Percentiles rank a stretch among this genome's conserved stretches.
Conservation (phyloP, 2,113 vertebrate genomes). For the Rhodinocichla rosea region DNA sequence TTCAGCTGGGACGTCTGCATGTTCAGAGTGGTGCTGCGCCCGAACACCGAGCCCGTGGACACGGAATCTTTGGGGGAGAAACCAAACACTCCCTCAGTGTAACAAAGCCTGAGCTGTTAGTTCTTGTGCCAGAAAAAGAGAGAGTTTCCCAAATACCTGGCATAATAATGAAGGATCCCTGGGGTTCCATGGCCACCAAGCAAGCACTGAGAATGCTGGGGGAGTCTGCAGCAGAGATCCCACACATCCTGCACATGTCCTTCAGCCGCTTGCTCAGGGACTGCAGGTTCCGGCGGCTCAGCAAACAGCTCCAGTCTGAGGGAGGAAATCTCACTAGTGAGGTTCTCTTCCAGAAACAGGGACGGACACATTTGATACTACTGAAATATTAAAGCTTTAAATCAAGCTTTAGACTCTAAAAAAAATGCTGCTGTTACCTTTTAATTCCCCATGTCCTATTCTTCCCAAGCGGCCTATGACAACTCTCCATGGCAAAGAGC, state of each 20-base stretch:
- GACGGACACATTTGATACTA: neutral
- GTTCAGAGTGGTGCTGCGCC: slow-evolving; percentile 95
- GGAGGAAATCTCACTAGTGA: neutral
- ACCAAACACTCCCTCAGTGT: neutral
- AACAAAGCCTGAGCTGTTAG: rapidly evolving
- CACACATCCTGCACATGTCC: slow-evolving; percentile 98
- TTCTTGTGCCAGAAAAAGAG: neutral
- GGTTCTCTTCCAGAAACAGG: neutral
- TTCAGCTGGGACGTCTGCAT: slow-evolving; percentile 97
- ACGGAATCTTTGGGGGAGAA: slow-evolving; percentile 81
- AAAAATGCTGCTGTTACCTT: slow-evolving; percentile 75
- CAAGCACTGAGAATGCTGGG: slow-evolving; percentile 97
- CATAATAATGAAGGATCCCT: slow-evolving; percentile 97
- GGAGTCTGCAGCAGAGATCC: slow-evolving; percentile 94
- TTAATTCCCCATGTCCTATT: slow-evolving; percentile 95
- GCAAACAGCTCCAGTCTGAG: slow-evolving; percentile 95
- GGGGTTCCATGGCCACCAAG: slow-evolving; percentile 95
- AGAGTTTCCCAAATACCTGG: slow-evolving; percentile 79
- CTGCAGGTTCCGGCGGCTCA: slow-evolving; percentile 94
- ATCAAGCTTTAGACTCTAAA: neutral
- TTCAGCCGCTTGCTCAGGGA: slow-evolving; percentile 93
- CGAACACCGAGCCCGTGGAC: slow-evolving; percentile 94
- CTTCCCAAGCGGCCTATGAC: slow-evolving; percentile 97
- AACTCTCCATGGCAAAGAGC: slow-evolving; percentile 96
- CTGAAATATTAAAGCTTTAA: neutral